Evolutionary conservation across 2,797 vertebrate species (phyloP), one percentile per base, ranked within the genome.

Genomic region (Bovichtus variegatus): DNA sequence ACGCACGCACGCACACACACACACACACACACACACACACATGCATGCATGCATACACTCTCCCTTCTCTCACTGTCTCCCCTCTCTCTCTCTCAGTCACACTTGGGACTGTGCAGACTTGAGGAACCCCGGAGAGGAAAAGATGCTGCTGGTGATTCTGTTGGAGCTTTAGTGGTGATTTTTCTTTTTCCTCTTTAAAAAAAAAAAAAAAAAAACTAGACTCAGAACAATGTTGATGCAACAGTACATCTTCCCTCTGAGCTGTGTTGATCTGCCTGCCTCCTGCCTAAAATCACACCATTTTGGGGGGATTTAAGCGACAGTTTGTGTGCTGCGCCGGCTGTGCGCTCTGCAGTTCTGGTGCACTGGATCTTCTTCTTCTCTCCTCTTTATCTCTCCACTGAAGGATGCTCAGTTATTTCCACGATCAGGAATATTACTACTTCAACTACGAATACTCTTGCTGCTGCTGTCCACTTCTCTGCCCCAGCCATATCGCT

Each of bases 361-460:
- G 62, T 81, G 66, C 55, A 46, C 78, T 87, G 88, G 92, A 92
- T 90, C 66, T 74, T 71, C 85, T 78, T 80, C 76, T 82, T 74
- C 65, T 83, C 74, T 71, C 46, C 16, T 81, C 63, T 81, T 71
- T 65, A 54, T 77, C 79, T 81, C 74, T 31, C 50, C 74, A 66
- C 86, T 85, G 81, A 92, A 94, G 93, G 94, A 96, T 95, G 94
- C 86, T 91, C 85, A 87, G 73, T 64, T 92, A 91, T 90, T 61
- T 71, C 55, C 78, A 57, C 62, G 34, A 57, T 78, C 80, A 88
- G 94, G 94, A 94, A 93, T 95, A 94, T 85, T 51, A 74, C 87
- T 60, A 62, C 71, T 40, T 29, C 84, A 84, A 76, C 88, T 87
- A 62, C 50, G 60, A 55, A 3, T 81, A 73, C 81, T 78, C 70